A percentile compares a stretch with the other conserved stretches of the same genome.
Conservation (phyloP, 2,797 vertebrate genomes). For the Fratercula arctica region DNA sequence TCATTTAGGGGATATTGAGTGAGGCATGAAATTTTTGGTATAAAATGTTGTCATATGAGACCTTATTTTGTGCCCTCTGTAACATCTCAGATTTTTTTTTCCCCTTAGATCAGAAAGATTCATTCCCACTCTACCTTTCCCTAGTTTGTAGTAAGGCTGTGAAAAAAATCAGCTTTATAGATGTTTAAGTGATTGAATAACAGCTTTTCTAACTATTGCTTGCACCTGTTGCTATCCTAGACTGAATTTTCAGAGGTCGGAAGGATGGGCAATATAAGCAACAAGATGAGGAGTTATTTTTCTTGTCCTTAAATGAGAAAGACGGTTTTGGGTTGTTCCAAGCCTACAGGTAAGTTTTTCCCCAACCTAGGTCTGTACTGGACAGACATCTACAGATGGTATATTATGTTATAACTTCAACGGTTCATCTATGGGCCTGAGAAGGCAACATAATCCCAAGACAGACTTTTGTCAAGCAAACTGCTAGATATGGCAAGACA, state of each 20-base stretch:
- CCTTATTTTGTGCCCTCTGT: background rate
- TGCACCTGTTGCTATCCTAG: background rate
- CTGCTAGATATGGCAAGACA: background rate
- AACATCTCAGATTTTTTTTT: background rate
- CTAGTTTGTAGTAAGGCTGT: background rate
- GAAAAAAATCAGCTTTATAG: background rate
- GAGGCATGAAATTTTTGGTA: background rate
- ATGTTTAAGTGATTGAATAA: background rate
- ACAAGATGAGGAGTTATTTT: background rate
- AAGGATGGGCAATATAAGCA: background rate
- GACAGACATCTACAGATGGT: background rate
- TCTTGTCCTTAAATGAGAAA: background rate
- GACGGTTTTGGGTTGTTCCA: background rate
- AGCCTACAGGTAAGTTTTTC: background rate
- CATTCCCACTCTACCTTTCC: background rate
- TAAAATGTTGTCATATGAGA: background rate
- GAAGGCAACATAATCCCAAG: background rate
- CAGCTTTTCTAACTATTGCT: background rate
- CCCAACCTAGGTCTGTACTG: background rate
- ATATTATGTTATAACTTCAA: background rate
- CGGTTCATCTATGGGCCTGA: background rate
- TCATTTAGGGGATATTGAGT: background rate
- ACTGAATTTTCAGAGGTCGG: background rate
- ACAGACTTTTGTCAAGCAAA: background rate
- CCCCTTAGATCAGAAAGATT: background rate